Evolutionary conservation across 2,888 invertebrate genomes (phyloP).

Genomic region (Bedellia somnulentella): DNA sequence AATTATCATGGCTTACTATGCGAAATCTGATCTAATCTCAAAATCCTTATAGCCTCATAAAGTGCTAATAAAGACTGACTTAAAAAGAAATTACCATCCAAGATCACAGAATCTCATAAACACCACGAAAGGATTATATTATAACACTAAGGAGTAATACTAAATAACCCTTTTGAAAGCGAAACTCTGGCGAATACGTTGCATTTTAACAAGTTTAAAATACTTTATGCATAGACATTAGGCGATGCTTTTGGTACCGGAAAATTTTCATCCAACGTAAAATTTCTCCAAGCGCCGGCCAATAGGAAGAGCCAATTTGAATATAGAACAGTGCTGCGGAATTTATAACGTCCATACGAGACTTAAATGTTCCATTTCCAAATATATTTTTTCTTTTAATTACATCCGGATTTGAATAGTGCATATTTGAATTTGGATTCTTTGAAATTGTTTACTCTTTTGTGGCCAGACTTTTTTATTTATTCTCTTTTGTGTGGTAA

Average conservation of each 20-base stretch:
- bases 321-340: slow-evolving; percentile 52
- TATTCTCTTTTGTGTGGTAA: no score
- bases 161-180: slow-evolving; percentile 34
- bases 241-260: slow-evolving; percentile 18
- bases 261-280: slow-evolving; percentile 18
- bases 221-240: slow-evolving; percentile 60
- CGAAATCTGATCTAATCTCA: no score
- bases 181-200: slow-evolving; percentile 39
- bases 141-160: slow-evolving; percentile 19
- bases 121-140: slow-evolving; percentile 24
- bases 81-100: no score
- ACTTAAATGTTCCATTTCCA: slow-evolving; percentile 28
- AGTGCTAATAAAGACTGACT: no score
- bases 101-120: no score
- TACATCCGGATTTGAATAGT: no score
- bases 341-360: slow-evolving; percentile 52
- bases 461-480: no score
- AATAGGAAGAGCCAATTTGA: slow-evolving; percentile 52
- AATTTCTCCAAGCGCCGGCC: slow-evolving; percentile 15
- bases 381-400: no score
- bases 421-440: no score
- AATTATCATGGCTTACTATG: no score
- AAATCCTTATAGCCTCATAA: no score
- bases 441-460: no score
- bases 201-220: slow-evolving; percentile 58